These are phyloP conservation scores for Cephus sareptanus DNA, from an alignment of 2,888 invertebrate species.

Conservation along the genomic window DNA sequence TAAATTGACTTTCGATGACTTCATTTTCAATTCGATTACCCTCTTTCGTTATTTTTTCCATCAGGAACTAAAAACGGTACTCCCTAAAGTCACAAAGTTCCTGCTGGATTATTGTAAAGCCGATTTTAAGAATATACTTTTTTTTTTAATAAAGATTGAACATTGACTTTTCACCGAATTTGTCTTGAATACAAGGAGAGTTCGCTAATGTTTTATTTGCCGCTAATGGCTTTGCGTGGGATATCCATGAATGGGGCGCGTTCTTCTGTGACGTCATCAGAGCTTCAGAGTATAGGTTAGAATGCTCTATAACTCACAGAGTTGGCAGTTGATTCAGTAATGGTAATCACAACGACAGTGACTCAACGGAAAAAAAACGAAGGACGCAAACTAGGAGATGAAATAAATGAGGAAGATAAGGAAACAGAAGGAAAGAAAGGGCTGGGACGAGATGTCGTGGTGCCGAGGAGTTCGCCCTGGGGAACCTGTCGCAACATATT, in stretches of 20 bases:
- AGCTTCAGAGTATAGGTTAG: conserved; percentile 25
- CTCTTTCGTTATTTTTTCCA: too few relatives aligned
- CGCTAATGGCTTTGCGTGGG: conserved; percentile 44
- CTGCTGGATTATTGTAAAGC: too few relatives aligned
- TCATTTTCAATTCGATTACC: too few relatives aligned
- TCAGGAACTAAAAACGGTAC: too few relatives aligned
- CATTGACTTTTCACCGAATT: not conserved
- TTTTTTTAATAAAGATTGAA: not conserved
- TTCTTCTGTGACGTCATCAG: conserved; percentile 60
- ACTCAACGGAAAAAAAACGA: conserved; percentile 12
- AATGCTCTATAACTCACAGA: conserved; percentile 20
- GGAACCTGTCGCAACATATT: conserved; percentile 66
- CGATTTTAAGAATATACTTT: too few relatives aligned
- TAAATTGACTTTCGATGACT: too few relatives aligned
- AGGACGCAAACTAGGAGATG: conserved; percentile 19
- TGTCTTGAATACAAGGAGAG: conserved; percentile 3
- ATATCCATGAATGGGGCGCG: conserved; percentile 62
- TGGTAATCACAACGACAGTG: conserved; percentile 13
- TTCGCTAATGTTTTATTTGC: conserved; percentile 31
- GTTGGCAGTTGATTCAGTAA: conserved; percentile 14
- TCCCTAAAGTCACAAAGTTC: too few relatives aligned
- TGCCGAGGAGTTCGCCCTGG: conserved; percentile 38
- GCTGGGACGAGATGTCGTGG: conserved; percentile 40
- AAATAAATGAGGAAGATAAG: conserved; percentile 9
- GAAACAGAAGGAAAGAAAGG: conserved; percentile 18